phyloP scores from a whole-genome alignment of 2,113 vertebrate species.

The Eurypyga helias region DNA sequence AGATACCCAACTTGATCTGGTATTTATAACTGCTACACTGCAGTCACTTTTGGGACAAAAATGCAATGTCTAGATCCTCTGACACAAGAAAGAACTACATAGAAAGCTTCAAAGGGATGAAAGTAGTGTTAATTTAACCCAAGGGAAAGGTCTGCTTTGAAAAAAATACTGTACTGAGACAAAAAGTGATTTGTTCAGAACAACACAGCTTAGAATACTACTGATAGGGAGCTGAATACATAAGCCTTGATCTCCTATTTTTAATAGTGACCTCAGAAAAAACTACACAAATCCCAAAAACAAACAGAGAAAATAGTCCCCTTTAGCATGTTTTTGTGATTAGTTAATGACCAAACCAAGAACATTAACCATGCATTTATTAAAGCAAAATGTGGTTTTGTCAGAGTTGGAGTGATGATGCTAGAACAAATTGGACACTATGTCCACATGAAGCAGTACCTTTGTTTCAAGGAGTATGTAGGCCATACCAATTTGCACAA shows the following conservation, averaged over 20 bases:
- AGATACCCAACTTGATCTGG: background rate
- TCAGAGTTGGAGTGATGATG: background rate
- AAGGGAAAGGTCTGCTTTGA: background rate
- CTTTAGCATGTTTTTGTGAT: background rate
- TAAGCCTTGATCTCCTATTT: background rate
- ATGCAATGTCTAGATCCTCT: background rate
- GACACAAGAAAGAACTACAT: background rate
- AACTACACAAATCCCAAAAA: background rate
- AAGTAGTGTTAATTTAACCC: background rate
- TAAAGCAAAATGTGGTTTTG: background rate
- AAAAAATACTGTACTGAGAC: background rate
- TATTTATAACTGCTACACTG: background rate
- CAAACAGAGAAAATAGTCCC: background rate
- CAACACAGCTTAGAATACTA: background rate
- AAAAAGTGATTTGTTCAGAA: background rate
- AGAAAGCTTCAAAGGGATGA: background rate
- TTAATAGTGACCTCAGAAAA: background rate
- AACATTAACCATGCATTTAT: background rate
- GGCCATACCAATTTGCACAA: background rate
- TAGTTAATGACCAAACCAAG: background rate
- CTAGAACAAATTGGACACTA: background rate
- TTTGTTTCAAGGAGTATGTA: background rate
- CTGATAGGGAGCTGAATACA: background rate
- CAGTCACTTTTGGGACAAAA: background rate
- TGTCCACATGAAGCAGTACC: background rate